Percentiles rank a stretch among this genome's conserved stretches.
phyloP scores from a whole-genome alignment of 2,113 vertebrate species.

The Lynx canadensis region DNA sequence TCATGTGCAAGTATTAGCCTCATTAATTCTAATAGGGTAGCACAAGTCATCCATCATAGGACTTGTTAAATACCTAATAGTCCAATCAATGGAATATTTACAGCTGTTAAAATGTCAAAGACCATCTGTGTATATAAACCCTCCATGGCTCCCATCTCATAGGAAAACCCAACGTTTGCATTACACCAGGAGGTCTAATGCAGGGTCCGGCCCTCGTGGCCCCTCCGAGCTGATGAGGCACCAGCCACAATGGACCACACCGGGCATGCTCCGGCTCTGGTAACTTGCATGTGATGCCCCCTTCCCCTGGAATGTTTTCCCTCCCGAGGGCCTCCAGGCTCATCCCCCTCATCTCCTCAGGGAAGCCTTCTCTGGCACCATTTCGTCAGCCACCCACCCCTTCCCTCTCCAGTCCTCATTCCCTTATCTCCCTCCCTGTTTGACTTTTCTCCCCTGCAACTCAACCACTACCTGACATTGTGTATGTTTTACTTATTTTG shows the following conservation, averaged over 20 bases:
- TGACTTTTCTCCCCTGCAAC: neutral
- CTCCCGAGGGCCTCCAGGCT: neutral
- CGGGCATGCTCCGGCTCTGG: neutral
- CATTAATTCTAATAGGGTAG: neutral
- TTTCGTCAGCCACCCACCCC: neutral
- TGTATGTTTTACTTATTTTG: neutral
- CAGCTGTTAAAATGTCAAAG: neutral
- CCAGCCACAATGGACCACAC: neutral
- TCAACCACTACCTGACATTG: accelerated
- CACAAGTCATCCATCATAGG: neutral
- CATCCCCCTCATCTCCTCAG: neutral
- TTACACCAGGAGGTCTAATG: neutral
- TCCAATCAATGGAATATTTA: neutral
- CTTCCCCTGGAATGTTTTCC: neutral
- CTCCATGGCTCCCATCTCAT: neutral
- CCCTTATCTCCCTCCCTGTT: neutral
- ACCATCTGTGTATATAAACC: neutral
- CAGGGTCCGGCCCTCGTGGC: neutral
- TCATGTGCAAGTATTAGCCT: neutral
- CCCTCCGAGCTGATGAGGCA: neutral
- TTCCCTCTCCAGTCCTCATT: neutral
- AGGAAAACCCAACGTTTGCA: neutral
- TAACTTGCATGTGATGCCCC: neutral
- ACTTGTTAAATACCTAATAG: neutral
- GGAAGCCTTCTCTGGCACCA: neutral